Base-by-base conservation (phyloP, 2,888 invertebrate species). In the Philhelius pedissequus region DNA sequence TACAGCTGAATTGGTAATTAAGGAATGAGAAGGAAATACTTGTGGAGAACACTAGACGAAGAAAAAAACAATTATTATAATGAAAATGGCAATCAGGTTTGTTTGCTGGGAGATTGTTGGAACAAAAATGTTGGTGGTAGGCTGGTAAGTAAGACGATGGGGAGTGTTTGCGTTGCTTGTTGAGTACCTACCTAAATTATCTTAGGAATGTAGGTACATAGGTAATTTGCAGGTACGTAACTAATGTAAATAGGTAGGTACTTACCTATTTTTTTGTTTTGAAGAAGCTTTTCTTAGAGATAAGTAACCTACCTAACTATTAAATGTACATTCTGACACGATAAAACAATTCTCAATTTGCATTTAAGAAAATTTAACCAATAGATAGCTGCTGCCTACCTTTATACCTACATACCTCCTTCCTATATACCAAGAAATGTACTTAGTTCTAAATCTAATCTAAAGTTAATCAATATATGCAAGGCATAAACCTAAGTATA, bases 1-100 rank as follows among this genome's bases (percentile, higher is more conserved):
- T 56, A 56, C 22, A 15, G 83, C 83, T 83, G 83, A 83, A 83
- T 83, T 43, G 40, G 27, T 1, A 22, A 20, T 11, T 30, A n/a
- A 11, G 18, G 79, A 79, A 20, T 25, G 56, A 66, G 79, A 74
- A 11, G 38, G 20, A 15, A 18, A 22, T 9, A 50, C n/a, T 25
- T 15, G 3, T 1, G 6, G 13, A 20, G 27, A 18, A 54, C 15
- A 18, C n/a, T n/a, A n/a, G n/a, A n/a, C n/a, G n/a, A 18, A 18
- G 40, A 38, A 38, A 5, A 22, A 25, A 40, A 20, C 2, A 35
- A 18, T 11, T 25, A 27, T 18, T 9, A 20, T 48, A 45, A 32
- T 20, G 27, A 15, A 15, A 18, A 40, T 13, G 30, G 15, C 30
- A 60, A 52, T 58, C 64, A 66, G 20, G 48, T 70, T 70, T 70